Evolutionary conservation across 1,140 invertebrate genomes (phyloP), one percentile per base, ranked within the genome.

Genomic region (Heliothis subflexa): DNA sequence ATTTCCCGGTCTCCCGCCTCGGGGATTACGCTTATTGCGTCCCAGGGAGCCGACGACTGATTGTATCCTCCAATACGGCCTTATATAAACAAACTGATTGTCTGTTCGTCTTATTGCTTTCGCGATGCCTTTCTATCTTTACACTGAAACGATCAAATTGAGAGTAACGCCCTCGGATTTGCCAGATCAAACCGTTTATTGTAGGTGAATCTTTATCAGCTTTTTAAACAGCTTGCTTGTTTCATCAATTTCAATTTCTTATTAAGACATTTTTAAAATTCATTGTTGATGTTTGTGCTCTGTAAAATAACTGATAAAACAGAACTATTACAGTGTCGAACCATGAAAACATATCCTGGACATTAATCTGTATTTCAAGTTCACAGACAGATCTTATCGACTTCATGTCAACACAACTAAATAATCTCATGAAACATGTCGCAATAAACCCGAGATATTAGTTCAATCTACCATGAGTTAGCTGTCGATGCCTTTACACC

Each of bases 21-120:
- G 73, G 85, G 86, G 89, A 91, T 93, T 88, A 92, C 88, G 86
- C 83, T 93, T 92, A 93, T 92, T 92, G 91, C 85, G 88, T 84
- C 88, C 88, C 86, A 75, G 85, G 85, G 86, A 86, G 77, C 73
- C 70, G 61, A 52, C 83, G 81, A 84, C 80, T 86, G 87, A 91
- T 92, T 92, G 87, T 89, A 89, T 88, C 84, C 85, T 83, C 82
- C 85, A 78, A 84, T 82, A 83, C 80, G 71, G 81, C 77, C 83
- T 83, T 89, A 87, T 86, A 87, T 87, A 91, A 91, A 93, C 85
- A 93, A 88, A 87, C 84, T 83, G 86, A 88, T 93, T 91, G 87
- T 93, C 89, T 87, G 83, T 68, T 70, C 64, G 73, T 78, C 86
- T 91, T 93, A 93, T 93, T 93, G 88, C 90, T 86, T 89, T 88